Base-by-base conservation (phyloP, 2,888 invertebrate genomes). In the Drosophila eohydei region DNA sequence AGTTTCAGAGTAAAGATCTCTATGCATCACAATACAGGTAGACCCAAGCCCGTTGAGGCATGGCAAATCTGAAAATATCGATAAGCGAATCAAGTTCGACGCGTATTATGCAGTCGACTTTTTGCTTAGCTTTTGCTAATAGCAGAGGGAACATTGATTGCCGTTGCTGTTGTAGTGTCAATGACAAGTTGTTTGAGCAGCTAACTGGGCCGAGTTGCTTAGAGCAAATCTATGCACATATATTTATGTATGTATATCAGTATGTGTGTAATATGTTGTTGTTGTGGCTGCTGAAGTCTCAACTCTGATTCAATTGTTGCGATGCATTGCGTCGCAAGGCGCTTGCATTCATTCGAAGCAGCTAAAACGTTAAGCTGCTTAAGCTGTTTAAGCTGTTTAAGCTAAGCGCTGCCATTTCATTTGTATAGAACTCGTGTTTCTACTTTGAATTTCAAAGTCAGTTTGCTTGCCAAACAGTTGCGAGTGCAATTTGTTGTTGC, bases 191-290 rank as follows among this genome's bases (percentile, higher is more conserved):
- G 69, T 40, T 57, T 50, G 43, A 32, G 40, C 50, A 28, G 30
- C 40, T 41, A 61, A 50, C 44, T 41, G 62, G 46, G 51, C 56
- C 59, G 46, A 78, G 63, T 75, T 76, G 66, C 63, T 64, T 76
- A 59, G n/a, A 52, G 54, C 30, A 28, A 21, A 41, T 32, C 16
- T 43, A 16, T 12, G n/a, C n/a, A 41, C 6, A 30, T 21, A 30
- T 21, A 28, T 40, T 40, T 7, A 14, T 32, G 14, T 12, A 55
- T 5, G 16, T 30, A 21, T 32, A 41, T 40, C 21, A 21, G 11
- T n/a, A 6, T 14, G 0, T 46, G 46, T 14, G 32, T 16, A 16
- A 30, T 12, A 36, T 41, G 30, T 41, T 41, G 40, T 30, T 26
- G 34, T 34, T 34, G n/a, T 21, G 12, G 12, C 14, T 14, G 40